Percentiles rank a stretch among this genome's conserved stretches.
Evolutionary conservation across 2,113 vertebrate genomes (phyloP).

Genomic region (Phylloscopus trochilus): DNA sequence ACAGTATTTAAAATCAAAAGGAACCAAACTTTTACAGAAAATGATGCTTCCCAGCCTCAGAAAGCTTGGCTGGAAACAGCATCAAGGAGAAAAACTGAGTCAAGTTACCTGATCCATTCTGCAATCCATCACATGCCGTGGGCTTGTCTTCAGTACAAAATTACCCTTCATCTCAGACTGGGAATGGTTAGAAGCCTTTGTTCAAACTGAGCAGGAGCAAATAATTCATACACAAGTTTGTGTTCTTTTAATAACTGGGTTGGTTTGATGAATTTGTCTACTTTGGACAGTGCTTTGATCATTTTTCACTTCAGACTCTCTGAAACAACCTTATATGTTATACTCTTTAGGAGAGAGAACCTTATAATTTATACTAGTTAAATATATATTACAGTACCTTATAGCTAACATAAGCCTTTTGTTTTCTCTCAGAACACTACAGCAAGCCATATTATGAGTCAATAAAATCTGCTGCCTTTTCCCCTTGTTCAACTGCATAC

Average conservation of each 20-base stretch:
- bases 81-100: neutral
- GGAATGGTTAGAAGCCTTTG: neutral
- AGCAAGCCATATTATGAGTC: constrained; percentile 37
- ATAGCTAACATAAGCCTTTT: constrained; percentile 51
- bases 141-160: constrained; percentile 10
- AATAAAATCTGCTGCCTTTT: constrained; percentile 44
- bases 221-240: constrained; percentile 20
- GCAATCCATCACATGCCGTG: neutral
- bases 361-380: constrained; percentile 46
- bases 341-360: constrained; percentile 14
- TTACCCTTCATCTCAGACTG: neutral
- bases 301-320: constrained; percentile 22
- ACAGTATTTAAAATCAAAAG: neutral
- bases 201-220: constrained; percentile 10
- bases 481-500: neutral
- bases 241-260: constrained; percentile 33
- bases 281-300: constrained; percentile 21
- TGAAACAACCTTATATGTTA: constrained; percentile 29
- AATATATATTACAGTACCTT: constrained; percentile 23
- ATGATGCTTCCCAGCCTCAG: neutral
- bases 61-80: neutral
- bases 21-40: neutral
- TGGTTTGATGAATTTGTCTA: constrained; percentile 42
- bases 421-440: constrained; percentile 12
- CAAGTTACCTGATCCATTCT: neutral